Percentiles rank a stretch among this genome's conserved stretches.
These are phyloP conservation scores for Pteromalus puparum DNA, from an alignment of 1,140 invertebrate species.

Conservation along the genomic window DNA sequence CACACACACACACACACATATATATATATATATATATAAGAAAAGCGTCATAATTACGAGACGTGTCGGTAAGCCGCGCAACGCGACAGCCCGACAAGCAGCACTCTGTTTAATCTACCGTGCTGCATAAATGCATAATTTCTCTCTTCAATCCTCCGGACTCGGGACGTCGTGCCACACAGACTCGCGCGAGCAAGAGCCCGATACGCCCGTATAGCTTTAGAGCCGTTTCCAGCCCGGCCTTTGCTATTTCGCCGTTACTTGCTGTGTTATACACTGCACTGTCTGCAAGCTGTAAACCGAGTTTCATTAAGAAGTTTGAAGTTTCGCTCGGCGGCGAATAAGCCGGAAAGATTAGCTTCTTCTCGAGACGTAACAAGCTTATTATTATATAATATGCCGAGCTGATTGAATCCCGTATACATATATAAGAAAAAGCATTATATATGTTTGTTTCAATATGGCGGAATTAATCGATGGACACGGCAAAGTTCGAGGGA, in stretches of 20 bases:
- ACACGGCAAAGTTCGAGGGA: background rate
- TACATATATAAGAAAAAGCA: background rate
- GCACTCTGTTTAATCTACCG: background rate
- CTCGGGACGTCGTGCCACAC: background rate
- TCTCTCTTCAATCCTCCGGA: background rate
- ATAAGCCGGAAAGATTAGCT: background rate
- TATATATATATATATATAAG: background rate
- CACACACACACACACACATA: too few relatives aligned
- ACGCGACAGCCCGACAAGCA: background rate
- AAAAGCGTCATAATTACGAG: background rate
- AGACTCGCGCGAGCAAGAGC: background rate
- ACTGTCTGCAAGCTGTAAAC: background rate
- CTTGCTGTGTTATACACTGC: background rate
- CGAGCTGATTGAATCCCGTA: background rate
- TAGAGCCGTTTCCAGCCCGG: background rate
- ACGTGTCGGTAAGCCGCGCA: too few relatives aligned
- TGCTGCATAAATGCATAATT: constrained; percentile 1
- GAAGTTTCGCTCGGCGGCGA: background rate
- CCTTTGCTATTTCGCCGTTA: background rate
- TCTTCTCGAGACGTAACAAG: background rate
- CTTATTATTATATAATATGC: background rate
- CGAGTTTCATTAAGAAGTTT: constrained; percentile 1
- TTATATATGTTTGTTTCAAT: background rate
- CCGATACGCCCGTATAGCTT: background rate
- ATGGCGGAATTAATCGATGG: background rate